Conservation (phyloP, 2,888 invertebrate species). For the Diplazon laetatorius region DNA sequence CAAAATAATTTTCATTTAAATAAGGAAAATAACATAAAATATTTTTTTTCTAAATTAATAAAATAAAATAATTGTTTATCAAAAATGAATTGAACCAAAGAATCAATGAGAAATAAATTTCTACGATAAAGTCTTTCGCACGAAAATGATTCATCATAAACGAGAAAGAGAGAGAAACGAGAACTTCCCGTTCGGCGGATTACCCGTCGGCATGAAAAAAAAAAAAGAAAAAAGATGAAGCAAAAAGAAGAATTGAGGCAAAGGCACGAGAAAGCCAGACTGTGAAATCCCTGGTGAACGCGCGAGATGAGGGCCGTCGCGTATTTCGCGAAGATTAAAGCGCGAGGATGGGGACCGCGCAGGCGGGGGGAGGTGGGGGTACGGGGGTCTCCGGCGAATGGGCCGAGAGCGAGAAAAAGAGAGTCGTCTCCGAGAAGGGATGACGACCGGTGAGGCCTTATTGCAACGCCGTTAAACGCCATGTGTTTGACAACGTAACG, state of each 20-base stretch:
- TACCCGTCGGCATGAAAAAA: constrained; percentile 50
- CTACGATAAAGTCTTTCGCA: too few species aligned
- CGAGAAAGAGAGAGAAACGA: too few species aligned
- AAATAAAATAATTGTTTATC: neutral
- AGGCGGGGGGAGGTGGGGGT: too few species aligned
- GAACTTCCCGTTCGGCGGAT: constrained; percentile 35
- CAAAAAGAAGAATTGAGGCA: constrained; percentile 43
- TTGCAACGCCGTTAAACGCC: constrained; percentile 79
- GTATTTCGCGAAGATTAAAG: constrained; percentile 59
- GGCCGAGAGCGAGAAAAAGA: too few species aligned
- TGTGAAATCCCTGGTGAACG: constrained; percentile 54
- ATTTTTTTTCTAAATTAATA: too few species aligned
- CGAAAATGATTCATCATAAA: too few species aligned
- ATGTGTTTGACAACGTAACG: constrained; percentile 81
- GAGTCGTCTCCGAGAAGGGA: constrained; percentile 66
- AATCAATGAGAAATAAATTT: too few species aligned
- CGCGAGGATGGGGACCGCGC: too few species aligned
- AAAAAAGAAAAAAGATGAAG: constrained; percentile 39
- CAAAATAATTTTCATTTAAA: neutral
- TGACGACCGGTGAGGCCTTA: constrained; percentile 72
- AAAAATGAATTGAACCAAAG: too few species aligned
- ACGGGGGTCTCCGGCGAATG: too few species aligned
- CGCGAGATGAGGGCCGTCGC: constrained; percentile 30
- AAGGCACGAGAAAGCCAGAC: constrained; percentile 29
- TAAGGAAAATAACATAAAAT: too few species aligned